Conservation (phyloP, 2,888 invertebrate species). For the Octodonta nipae region DNA sequence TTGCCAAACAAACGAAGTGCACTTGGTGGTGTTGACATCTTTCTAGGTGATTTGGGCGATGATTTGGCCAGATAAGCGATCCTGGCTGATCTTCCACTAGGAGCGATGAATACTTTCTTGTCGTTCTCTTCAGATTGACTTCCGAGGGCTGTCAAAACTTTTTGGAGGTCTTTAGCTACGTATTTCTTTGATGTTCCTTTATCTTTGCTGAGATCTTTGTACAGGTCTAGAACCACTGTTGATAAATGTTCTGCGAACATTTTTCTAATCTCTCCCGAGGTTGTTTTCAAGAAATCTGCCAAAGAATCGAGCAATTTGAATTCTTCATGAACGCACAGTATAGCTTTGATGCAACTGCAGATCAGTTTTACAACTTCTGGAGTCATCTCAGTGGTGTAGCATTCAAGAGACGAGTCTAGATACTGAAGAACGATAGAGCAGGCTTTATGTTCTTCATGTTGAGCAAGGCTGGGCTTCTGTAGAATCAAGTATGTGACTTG, state of each 20-base stretch:
- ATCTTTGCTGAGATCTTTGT: slow-evolving; percentile 12
- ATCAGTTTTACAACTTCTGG: slow-evolving; percentile 14
- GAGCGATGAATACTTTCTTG: slow-evolving; percentile 11
- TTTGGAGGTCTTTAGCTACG: slow-evolving; percentile 11
- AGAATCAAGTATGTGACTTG: slow-evolving; percentile 11
- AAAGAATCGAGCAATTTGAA: slow-evolving; percentile 15
- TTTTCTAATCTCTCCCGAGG: slow-evolving; percentile 10
- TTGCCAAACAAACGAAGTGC: slow-evolving; percentile 20
- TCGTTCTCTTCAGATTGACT: slow-evolving; percentile 9
- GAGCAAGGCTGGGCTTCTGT: slow-evolving; percentile 12
- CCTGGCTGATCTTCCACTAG: slow-evolving; percentile 17
- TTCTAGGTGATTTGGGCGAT: slow-evolving; percentile 12
- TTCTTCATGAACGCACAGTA: slow-evolving; percentile 16
- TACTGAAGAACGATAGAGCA: slow-evolving; percentile 12
- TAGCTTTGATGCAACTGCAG: slow-evolving; percentile 17
- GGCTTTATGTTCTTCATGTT: slow-evolving; percentile 14
- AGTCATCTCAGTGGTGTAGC: slow-evolving; percentile 12
- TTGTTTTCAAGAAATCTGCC: slow-evolving; percentile 9
- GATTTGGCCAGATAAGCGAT: slow-evolving; percentile 18
- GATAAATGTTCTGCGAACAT: slow-evolving; percentile 14
- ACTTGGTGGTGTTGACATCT: slow-evolving; percentile 7
- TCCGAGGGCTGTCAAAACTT: slow-evolving; percentile 10
- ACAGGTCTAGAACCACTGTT: slow-evolving; percentile 11
- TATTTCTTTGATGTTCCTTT: too few species aligned
- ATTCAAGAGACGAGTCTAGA: slow-evolving; percentile 12